Conservation (phyloP, 2,797 vertebrate species). For the Helicolenus hilgendorfi region DNA sequence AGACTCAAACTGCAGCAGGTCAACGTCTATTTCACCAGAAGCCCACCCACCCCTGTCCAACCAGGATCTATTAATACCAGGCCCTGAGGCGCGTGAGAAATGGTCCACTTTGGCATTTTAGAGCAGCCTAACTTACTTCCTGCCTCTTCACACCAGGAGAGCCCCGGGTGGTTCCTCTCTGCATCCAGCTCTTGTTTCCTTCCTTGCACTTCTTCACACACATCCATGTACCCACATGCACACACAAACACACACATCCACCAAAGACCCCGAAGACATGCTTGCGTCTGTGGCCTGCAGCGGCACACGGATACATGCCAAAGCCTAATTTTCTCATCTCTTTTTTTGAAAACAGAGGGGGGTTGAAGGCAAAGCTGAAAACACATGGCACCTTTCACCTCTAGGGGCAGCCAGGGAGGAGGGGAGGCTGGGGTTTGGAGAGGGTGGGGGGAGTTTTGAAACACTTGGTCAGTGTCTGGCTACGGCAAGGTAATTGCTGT, state of each 20-base stretch:
- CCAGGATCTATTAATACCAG: constrained; percentile 70
- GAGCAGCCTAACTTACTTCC: constrained; percentile 78
- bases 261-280: constrained; percentile 59
- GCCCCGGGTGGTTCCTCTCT: constrained; percentile 71
- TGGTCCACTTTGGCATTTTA: constrained; percentile 68
- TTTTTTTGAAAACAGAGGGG: constrained; percentile 54
- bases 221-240: not conserved
- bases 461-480: constrained; percentile 78
- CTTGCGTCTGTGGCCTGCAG: constrained; percentile 43
- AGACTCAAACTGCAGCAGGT: constrained; percentile 20
- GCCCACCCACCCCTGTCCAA: constrained; percentile 46
- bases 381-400: constrained; percentile 87
- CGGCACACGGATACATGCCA: constrained; percentile 61
- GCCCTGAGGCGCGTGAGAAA: constrained; percentile 53
- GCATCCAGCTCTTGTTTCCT: constrained; percentile 80
- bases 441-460: constrained; percentile 37
- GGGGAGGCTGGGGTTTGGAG: constrained; percentile 1
- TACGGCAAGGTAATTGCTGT: constrained; percentile 41
- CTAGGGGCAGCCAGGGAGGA: constrained; percentile 43
- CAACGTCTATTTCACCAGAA: constrained; percentile 32
- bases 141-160: constrained; percentile 80
- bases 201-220: constrained; percentile 43
- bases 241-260: constrained; percentile 24
- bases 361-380: constrained; percentile 72
- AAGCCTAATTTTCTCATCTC: constrained; percentile 67